Evolutionary conservation across 2,113 vertebrate species (phyloP).

Genomic region (Epinephelus lanceolatus): DNA sequence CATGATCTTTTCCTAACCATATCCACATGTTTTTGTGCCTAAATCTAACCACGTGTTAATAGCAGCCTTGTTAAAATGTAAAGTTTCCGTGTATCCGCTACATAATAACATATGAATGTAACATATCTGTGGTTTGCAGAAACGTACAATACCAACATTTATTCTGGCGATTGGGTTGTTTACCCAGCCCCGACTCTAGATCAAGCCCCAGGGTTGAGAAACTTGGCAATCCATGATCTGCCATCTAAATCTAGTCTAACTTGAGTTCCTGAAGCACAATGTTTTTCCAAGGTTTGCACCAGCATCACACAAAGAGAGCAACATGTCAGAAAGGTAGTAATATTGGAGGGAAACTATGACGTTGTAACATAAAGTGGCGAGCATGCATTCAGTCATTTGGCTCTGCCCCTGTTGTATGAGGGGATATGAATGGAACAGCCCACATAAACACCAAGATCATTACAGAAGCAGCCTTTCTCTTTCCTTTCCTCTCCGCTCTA

Average conservation of each 20-base stretch:
- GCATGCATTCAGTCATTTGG: background rate
- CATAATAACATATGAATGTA: too few species aligned
- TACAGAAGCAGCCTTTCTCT: slow-evolving; percentile 15
- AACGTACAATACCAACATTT: too few species aligned
- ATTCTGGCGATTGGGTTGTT: background rate
- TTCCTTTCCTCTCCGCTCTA: background rate
- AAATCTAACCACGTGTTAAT: too few species aligned
- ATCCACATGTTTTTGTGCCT: too few species aligned
- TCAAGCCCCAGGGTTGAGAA: background rate
- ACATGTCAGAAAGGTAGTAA: background rate
- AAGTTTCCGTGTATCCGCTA: too few species aligned
- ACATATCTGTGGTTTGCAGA: too few species aligned
- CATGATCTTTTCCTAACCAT: too few species aligned
- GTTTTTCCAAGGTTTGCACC: background rate
- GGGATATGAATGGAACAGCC: background rate
- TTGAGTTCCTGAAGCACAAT: background rate
- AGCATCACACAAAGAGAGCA: background rate
- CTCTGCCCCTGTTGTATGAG: background rate
- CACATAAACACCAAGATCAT: slow-evolving; percentile 11
- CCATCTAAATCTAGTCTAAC: background rate
- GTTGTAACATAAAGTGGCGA: background rate
- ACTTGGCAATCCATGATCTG: background rate
- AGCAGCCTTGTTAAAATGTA: too few species aligned
- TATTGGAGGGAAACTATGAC: background rate
- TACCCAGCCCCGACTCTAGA: background rate